Conservation (phyloP, 2,888 invertebrate genomes). For the Mimachlamys varia region DNA sequence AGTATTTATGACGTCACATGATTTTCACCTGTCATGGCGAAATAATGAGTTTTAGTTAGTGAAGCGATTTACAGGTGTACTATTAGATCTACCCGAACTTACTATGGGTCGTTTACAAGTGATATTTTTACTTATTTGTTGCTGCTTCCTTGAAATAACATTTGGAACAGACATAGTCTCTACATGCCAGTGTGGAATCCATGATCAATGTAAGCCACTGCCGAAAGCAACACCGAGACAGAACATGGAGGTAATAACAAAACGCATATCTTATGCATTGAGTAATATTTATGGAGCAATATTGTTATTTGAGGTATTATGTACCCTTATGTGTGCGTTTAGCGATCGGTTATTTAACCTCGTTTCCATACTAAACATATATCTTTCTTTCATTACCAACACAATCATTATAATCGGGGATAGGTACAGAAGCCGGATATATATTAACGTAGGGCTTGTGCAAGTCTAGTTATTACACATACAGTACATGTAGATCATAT, state of each 20-base stretch:
- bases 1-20: neutral
- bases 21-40: slow-evolving; percentile 34
- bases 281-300: too few species aligned
- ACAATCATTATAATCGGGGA: too few species aligned
- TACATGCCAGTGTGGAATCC: neutral
- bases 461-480: too few species aligned
- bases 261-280: neutral
- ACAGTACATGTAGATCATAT: too few species aligned
- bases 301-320: too few species aligned
- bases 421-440: too few species aligned
- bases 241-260: neutral
- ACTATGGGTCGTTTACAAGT: neutral
- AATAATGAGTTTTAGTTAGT: neutral
- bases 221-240: neutral
- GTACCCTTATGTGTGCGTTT: too few species aligned
- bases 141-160: neutral
- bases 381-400: too few species aligned
- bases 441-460: too few species aligned
- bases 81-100: neutral
- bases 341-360: too few species aligned
- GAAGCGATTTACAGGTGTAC: neutral
- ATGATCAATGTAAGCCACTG: neutral
- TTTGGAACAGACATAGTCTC: neutral
- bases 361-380: too few species aligned
- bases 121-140: neutral